These are phyloP conservation scores for Halocynthia roretzi DNA, from an alignment of 23 tunicate species.

Conservation along the genomic window DNA sequence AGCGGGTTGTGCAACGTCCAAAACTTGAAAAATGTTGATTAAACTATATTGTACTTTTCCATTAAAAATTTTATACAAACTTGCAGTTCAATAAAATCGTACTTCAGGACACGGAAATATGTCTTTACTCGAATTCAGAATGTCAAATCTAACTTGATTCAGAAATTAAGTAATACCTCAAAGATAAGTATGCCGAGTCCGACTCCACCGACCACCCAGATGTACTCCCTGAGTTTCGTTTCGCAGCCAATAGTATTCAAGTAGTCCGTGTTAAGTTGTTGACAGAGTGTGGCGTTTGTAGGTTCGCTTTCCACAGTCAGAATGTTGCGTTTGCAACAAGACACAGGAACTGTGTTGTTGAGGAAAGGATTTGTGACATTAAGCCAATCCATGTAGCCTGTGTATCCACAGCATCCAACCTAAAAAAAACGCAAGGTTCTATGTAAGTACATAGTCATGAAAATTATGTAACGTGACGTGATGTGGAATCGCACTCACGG, in stretches of 20 bases:
- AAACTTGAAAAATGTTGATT: too few species aligned
- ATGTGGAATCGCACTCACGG: conserved; percentile 19
- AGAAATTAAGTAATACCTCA: conserved; percentile 35
- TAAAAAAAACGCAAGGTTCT: conserved; percentile 8
- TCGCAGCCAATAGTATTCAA: conserved; percentile 43
- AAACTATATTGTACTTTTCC: too few species aligned
- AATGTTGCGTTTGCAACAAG: conserved; percentile 7
- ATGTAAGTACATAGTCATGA: background rate
- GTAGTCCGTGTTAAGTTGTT: background rate
- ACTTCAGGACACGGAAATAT: too few species aligned
- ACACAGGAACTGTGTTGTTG: background rate
- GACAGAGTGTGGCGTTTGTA: background rate
- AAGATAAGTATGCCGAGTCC: conserved; percentile 50
- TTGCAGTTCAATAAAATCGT: too few species aligned
- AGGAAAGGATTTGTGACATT: background rate
- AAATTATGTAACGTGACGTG: background rate
- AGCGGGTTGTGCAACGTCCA: too few species aligned
- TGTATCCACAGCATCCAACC: conserved; percentile 78
- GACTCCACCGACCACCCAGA: conserved; percentile 73
- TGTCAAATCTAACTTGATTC: background rate
- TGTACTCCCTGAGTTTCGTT: conserved; percentile 26
- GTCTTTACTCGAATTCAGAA: too few species aligned
- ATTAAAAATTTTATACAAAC: too few species aligned
- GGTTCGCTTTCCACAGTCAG: background rate
- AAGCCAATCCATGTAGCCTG: background rate